A percentile compares a stretch with the other conserved stretches of the same genome.
phyloP scores from a whole-genome alignment of 2,113 vertebrate genomes.

The Corydoras maculifer region DNA sequence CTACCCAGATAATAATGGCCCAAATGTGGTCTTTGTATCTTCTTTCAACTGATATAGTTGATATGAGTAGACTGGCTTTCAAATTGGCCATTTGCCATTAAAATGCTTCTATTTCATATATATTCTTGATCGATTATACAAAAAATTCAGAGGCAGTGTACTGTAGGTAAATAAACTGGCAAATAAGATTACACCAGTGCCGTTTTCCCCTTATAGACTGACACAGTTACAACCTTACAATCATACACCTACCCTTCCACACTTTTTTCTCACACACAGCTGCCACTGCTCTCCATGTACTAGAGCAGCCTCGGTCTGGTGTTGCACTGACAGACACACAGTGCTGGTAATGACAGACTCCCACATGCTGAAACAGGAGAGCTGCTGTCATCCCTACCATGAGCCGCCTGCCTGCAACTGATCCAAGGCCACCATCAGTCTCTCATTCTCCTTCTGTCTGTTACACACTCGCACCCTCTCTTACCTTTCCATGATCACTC shows the following conservation, averaged over 20 bases:
- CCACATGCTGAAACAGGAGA: slow-evolving; percentile 32
- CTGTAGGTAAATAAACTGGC: too few species aligned
- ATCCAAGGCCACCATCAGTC: slow-evolving; percentile 37
- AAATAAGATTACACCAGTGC: slow-evolving; percentile 1
- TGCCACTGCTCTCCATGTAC: slow-evolving; percentile 35
- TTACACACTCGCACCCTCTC: neutral
- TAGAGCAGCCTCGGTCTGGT: slow-evolving; percentile 23
- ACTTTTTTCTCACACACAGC: slow-evolving; percentile 24
- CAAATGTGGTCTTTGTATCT: too few species aligned
- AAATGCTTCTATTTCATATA: too few species aligned
- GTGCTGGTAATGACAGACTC: slow-evolving; percentile 39
- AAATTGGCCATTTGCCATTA: too few species aligned
- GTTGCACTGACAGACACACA: slow-evolving; percentile 37
- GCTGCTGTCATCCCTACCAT: slow-evolving; percentile 32
- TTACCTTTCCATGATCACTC: slow-evolving; percentile 17
- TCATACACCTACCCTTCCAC: slow-evolving; percentile 1
- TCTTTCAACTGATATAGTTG: too few species aligned
- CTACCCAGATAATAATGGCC: too few species aligned
- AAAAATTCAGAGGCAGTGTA: too few species aligned
- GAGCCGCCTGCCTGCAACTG: slow-evolving; percentile 17
- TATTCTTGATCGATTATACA: too few species aligned
- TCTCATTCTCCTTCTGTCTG: slow-evolving; percentile 17
- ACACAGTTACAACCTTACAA: slow-evolving; percentile 13
- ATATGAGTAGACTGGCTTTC: too few species aligned
- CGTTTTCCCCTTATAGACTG: slow-evolving; percentile 14